Conservation (phyloP, 2,797 vertebrate genomes). For the Lacerta viridis region DNA sequence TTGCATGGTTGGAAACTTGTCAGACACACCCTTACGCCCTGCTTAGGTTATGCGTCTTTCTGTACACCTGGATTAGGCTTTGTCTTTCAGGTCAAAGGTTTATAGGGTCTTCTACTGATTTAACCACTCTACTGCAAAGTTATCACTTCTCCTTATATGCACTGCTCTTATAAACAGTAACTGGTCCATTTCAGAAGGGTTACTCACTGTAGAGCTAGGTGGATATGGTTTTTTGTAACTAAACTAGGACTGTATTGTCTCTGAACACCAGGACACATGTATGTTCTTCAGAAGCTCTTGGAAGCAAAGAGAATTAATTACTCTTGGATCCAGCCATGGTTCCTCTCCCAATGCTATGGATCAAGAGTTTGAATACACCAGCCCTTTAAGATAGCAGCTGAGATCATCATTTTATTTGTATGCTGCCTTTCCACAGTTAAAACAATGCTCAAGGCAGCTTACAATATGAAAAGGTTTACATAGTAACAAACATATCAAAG, state of each 20-base stretch:
- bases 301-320: background rate
- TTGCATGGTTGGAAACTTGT: background rate
- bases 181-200: background rate
- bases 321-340: background rate
- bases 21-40: background rate
- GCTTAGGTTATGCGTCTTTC: background rate
- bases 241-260: background rate
- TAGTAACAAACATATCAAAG: too few species aligned
- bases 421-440: too few species aligned
- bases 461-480: too few species aligned
- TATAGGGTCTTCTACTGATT: background rate
- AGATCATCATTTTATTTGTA: too few species aligned
- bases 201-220: background rate
- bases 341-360: too few species aligned
- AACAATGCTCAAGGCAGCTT: too few species aligned
- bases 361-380: too few species aligned
- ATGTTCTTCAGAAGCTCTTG: background rate
- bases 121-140: background rate
- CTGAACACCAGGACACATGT: background rate
- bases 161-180: background rate
- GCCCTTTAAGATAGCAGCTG: too few species aligned
- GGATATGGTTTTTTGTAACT: background rate
- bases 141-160: background rate
- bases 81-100: background rate
- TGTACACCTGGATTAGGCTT: too few species aligned